A percentile compares a stretch with the other conserved stretches of the same genome.
Conservation (phyloP, 2,888 invertebrate species). For the Andrena fulva region DNA sequence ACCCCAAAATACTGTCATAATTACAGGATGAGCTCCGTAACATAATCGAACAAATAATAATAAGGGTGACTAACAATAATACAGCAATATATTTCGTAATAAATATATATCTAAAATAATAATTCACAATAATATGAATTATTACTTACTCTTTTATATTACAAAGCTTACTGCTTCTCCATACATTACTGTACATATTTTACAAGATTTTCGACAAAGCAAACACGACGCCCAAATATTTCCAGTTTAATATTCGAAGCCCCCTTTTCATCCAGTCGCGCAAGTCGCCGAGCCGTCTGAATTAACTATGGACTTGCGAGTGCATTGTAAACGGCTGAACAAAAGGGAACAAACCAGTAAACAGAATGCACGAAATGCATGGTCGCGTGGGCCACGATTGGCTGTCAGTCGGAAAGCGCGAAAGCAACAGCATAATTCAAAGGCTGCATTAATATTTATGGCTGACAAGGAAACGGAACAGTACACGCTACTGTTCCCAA, state of each 20-base stretch:
- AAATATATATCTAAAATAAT: no score
- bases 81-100: no score
- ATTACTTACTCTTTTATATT: no score
- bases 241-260: neutral
- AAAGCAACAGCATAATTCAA: slow-evolving; percentile 39
- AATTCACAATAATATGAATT: no score
- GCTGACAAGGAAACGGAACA: neutral
- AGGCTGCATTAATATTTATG: slow-evolving; percentile 40
- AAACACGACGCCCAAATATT: neutral
- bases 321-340: slow-evolving; percentile 5
- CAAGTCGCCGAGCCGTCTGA: neutral
- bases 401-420: slow-evolving; percentile 12
- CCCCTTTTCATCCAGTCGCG: neutral
- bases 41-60: no score
- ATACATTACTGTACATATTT: no score
- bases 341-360: neutral
- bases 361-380: neutral
- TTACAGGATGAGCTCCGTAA: no score
- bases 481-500: neutral
- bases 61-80: no score
- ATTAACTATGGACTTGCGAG: neutral
- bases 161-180: no score
- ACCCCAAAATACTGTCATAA: no score
- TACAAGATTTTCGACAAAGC: no score
- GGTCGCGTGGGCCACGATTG: neutral